Evolutionary conservation across 2,888 invertebrate genomes (phyloP), one percentile per base, ranked within the genome.

Genomic region (Nycteola revayana): DNA sequence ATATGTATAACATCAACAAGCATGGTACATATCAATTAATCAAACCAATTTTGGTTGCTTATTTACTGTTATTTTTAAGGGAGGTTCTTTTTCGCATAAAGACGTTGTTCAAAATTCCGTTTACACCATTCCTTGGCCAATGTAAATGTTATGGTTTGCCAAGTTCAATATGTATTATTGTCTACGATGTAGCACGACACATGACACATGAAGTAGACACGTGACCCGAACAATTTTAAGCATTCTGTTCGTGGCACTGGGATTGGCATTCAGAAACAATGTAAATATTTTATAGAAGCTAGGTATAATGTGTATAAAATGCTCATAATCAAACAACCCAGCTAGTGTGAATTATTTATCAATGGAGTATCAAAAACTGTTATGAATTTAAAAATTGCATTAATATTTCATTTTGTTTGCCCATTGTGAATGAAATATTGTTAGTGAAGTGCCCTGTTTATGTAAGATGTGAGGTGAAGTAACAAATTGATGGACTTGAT

Each of bases 81-180:
- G 85, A 82, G 84, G 84, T 85, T 84, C 85, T 85, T 83, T 85
- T 85, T 79, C 74, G 83, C 84, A 81, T 77, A 69, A 50, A 63
- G 48, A 76, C 76, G 73, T 82, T 82, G 79, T 84, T 84, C 82
- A 81, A 81, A 83, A 80, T 84, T 83, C 80, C 77, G 62, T 64
- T 66, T 65, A 42, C 50, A 49, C 44, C 47, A 51, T 65, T 58
- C 53, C 46, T 49, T 39, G 52, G 45, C 42, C 44, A 42, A 49
- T 42, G 41, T 42, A 40, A 36, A 43, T 49, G 49, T 49, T 49
- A 56, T 53, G 66, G 67, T 74, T 69, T 68, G 72, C 64, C 70
- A 69, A 67, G 60, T 71, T 69, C 63, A 45, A 45, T 45, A 31
- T 44, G 42, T 47, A 43, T 40, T 14, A 14, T 39, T 35, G 32